Evolutionary conservation across 92 coral and sea anemone species (phyloP), one percentile per base, ranked within the genome.

Genomic region (Bergia sp.): DNA sequence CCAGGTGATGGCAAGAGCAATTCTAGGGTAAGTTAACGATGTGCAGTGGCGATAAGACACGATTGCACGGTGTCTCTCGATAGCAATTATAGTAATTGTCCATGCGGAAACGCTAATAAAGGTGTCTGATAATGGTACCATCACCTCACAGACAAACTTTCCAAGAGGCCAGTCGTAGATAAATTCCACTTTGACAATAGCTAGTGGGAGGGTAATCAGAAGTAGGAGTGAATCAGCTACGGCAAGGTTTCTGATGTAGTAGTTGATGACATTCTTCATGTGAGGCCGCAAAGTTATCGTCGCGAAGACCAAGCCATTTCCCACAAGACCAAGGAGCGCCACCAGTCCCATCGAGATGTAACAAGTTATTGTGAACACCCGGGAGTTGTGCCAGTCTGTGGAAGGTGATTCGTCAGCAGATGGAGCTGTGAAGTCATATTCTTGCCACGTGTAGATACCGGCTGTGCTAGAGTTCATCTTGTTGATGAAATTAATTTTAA

Each of bases 221-320:
- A 73, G 44, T 18, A 73, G 18, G 20, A 73, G 40, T 41, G 40
- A 73, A 43, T 73, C 77, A 73, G 77, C 77, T 16, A 73, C 18
- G 77, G 77, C 77, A 20, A 73, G 77, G 77, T 73, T 73, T 73
- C 77, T 73, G 11, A 73, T 73, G 77, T 73, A 73, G 21, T 37
- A 73, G 77, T 73, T 73, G 44, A 73, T 38, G 0, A 73, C 42
- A 23, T 73, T 73, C n/a, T 3, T 73, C 77, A 38, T 73, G 15
- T 38, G 77, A 37, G 77, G 77, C 44, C 77, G 38, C 41, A 73
- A 7, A 7, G 77, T 73, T 73, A 73, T 73, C 77, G 44, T 41
- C 40, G 44, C 36, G 45, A 73, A 73, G 42, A 73, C 77, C 77
- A 73, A 13, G 5, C 77, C 77, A 73, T 73, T 73, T 18, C 77